Conservation (phyloP, 2,888 invertebrate species). For the Cantharis lateralis region DNA sequence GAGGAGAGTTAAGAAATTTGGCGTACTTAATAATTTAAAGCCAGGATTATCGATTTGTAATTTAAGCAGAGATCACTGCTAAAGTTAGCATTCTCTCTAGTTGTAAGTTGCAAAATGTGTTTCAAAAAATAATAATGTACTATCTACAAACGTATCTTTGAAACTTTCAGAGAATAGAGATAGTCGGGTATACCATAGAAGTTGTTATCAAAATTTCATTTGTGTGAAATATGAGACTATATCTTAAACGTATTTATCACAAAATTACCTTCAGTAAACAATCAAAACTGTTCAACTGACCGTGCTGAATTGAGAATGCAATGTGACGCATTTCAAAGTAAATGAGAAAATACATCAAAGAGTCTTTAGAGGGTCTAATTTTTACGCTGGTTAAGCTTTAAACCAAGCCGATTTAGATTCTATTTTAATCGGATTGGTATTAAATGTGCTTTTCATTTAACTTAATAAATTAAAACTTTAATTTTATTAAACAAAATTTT, state of each 20-base stretch:
- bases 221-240: neutral
- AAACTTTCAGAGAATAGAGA: neutral
- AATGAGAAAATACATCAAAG: slow-evolving; percentile 20
- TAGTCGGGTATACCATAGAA: neutral
- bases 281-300: slow-evolving; percentile 4
- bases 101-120: neutral
- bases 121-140: neutral
- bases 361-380: slow-evolving; percentile 12
- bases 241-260: neutral
- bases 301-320: neutral
- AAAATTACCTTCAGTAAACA: slow-evolving; percentile 3
- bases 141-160: neutral
- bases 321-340: slow-evolving; percentile 3
- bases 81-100: neutral
- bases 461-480: neutral
- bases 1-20: no score
- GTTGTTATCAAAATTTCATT: neutral
- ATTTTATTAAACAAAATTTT: neutral
- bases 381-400: slow-evolving; percentile 12
- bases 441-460: neutral
- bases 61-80: neutral
- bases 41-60: neutral
- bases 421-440: slow-evolving; percentile 5
- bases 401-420: slow-evolving; percentile 5
- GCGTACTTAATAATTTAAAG: no score